These are phyloP conservation scores for Thymallus thymallus DNA, from an alignment of 2,113 vertebrate genomes.

Conservation along the genomic window DNA sequence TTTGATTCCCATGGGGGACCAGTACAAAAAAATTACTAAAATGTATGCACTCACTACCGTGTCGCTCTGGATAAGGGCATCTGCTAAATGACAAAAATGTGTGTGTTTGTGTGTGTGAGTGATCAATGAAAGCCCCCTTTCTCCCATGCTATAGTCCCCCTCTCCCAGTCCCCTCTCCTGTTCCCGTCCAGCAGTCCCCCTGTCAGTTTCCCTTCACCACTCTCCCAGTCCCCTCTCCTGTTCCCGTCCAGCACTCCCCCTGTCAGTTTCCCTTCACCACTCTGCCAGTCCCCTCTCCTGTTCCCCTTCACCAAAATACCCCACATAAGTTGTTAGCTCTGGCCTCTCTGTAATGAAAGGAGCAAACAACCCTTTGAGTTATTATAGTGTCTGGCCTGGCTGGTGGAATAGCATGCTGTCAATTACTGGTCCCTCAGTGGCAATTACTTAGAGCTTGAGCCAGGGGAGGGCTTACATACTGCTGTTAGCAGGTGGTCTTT, in stretches of 20 bases:
- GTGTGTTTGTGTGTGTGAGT: too few species aligned
- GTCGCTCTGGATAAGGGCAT: too few species aligned
- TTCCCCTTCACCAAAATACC: not conserved
- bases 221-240: not conserved
- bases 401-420: conserved; percentile 57
- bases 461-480: conserved; percentile 29
- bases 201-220: not conserved
- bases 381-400: conserved; percentile 15
- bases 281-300: not conserved
- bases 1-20: too few species aligned
- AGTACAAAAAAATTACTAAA: too few species aligned
- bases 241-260: not conserved
- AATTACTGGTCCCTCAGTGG: conserved; percentile 55
- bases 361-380: conserved; percentile 3
- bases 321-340: conserved; percentile 47
- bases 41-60: too few species aligned
- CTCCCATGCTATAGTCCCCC: too few species aligned
- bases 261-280: not conserved
- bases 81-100: too few species aligned
- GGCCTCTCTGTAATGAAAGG: conserved; percentile 64
- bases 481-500: conserved; percentile 58
- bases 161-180: too few species aligned
- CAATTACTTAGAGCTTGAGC: conserved; percentile 47
- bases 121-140: too few species aligned
- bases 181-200: too few species aligned